phyloP scores from a whole-genome alignment of 2,888 invertebrate species.

The Mylabris sibirica region DNA sequence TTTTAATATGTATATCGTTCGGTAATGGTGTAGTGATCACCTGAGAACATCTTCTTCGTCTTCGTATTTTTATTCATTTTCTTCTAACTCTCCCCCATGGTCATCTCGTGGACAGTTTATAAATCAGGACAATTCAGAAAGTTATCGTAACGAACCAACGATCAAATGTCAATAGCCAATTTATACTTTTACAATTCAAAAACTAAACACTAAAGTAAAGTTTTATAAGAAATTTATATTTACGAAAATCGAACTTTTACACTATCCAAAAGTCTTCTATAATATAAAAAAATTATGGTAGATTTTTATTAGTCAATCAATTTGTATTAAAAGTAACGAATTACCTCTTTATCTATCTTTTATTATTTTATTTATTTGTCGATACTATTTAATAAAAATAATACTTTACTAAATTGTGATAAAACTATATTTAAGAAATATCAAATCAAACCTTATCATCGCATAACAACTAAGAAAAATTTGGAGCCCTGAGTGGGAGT shows the following conservation, averaged over 20 bases:
- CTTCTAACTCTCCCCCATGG: constrained; percentile 21
- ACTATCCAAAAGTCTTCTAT: background rate
- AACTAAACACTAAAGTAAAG: constrained; percentile 25
- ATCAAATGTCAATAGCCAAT: constrained; percentile 55
- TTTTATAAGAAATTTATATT: constrained; percentile 26
- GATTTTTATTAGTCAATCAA: background rate
- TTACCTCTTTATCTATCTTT: too few relatives aligned
- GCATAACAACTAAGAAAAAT: too few relatives aligned
- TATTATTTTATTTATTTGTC: too few relatives aligned
- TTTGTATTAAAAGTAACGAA: background rate
- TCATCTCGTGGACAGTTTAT: constrained; percentile 55
- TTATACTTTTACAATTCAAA: constrained; percentile 44
- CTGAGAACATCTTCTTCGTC: constrained; percentile 46
- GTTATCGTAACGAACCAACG: constrained; percentile 54
- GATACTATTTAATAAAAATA: too few relatives aligned
- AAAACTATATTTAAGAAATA: too few relatives aligned
- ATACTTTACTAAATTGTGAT: too few relatives aligned
- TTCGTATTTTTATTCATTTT: constrained; percentile 37
- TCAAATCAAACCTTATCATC: too few relatives aligned
- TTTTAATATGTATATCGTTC: constrained; percentile 46
- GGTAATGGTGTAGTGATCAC: constrained; percentile 45
- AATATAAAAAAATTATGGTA: background rate
- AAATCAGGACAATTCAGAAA: constrained; percentile 57
- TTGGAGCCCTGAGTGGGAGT: too few relatives aligned
- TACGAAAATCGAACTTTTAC: background rate